phyloP scores from a whole-genome alignment of 30 jellyfish, hydroid and myxozoan species.

The Pseudorhiza aurosa region DNA sequence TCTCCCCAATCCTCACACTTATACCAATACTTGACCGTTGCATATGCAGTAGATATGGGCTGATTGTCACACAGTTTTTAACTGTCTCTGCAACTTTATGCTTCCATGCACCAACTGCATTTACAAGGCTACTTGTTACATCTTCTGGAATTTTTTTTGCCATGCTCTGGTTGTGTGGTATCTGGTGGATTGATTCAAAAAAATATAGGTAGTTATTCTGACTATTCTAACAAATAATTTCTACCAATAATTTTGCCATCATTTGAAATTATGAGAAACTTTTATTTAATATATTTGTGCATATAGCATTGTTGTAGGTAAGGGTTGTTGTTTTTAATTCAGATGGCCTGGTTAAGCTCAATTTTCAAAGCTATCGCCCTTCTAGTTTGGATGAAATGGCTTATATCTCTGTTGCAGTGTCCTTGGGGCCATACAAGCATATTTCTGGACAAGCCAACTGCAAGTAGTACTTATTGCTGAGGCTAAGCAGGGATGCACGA shows the following conservation, averaged over 20 bases:
- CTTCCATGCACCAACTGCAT: slow-evolving; percentile 70
- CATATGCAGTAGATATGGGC: slow-evolving; percentile 39
- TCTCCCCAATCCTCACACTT: slow-evolving; percentile 61
- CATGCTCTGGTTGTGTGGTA: slow-evolving; percentile 74
- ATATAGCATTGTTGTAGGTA: too few species aligned
- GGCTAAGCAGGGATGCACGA: too few species aligned
- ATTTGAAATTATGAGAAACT: too few species aligned
- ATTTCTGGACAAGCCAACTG: too few species aligned
- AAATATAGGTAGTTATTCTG: slow-evolving; percentile 25
- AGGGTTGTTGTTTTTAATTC: too few species aligned
- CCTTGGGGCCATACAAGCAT: too few species aligned
- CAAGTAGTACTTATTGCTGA: too few species aligned
- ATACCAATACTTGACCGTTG: slow-evolving; percentile 36
- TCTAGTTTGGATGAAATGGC: too few species aligned
- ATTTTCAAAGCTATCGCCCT: too few species aligned
- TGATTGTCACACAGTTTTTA: slow-evolving; percentile 12
- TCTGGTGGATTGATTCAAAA: slow-evolving; percentile 37
- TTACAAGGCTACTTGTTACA: slow-evolving; percentile 43
- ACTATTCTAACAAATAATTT: not conserved
- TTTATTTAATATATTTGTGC: too few species aligned
- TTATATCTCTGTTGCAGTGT: too few species aligned
- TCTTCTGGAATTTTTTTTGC: slow-evolving; percentile 56
- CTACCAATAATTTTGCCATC: not conserved
- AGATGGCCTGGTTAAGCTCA: too few species aligned
- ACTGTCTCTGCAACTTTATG: slow-evolving; percentile 46